phyloP scores from a whole-genome alignment of 2,113 vertebrate genomes.

The Crotalus horridus region DNA sequence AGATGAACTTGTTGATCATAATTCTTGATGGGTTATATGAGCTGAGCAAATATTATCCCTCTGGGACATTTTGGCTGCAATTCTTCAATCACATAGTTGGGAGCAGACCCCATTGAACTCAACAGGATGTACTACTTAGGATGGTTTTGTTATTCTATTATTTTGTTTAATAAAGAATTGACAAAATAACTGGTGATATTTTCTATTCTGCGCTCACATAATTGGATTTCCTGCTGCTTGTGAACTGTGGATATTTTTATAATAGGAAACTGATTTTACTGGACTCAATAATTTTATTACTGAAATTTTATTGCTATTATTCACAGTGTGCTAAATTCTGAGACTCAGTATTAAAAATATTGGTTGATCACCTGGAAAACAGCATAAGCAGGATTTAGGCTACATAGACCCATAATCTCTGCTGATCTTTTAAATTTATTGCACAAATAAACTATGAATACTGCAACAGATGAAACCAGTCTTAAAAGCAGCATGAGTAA shows the following conservation, averaged over 20 bases:
- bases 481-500: neutral
- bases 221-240: constrained; percentile 19
- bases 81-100: neutral
- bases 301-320: neutral
- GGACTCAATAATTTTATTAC: neutral
- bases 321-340: neutral
- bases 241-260: constrained; percentile 16
- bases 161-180: neutral
- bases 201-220: neutral
- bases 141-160: neutral
- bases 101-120: neutral
- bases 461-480: neutral
- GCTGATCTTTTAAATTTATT: neutral
- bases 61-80: constrained; percentile 10
- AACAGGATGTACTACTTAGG: neutral
- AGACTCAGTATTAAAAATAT: neutral
- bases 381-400: neutral
- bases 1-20: neutral
- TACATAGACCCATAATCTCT: neutral
- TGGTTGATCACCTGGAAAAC: neutral
- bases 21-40: neutral
- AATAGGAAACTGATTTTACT: constrained; percentile 20
- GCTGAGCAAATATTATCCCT: neutral
- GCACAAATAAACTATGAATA: no score
- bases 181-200: neutral